These are phyloP conservation scores for Somateria mollissima DNA, from an alignment of 2,797 vertebrate genomes.

Conservation along the genomic window DNA sequence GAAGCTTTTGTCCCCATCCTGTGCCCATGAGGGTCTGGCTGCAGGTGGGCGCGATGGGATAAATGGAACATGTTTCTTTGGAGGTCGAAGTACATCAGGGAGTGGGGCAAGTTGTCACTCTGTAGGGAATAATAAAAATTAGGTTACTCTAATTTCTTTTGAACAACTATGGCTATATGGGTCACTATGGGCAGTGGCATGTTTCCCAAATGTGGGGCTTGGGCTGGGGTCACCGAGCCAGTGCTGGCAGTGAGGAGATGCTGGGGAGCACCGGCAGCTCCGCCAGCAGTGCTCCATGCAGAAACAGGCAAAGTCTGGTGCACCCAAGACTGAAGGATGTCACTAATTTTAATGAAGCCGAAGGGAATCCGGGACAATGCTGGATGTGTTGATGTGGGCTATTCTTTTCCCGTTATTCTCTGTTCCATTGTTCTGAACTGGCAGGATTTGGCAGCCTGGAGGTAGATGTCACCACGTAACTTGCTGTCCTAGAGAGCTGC, in stretches of 20 bases:
- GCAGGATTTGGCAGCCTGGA: background rate
- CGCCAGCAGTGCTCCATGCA: background rate
- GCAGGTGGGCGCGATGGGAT: slow-evolving; percentile 74
- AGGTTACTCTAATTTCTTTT: slow-evolving; percentile 84
- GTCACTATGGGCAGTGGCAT: slow-evolving; percentile 73
- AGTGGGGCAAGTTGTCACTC: slow-evolving; percentile 75
- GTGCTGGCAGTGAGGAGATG: background rate
- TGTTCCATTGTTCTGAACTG: background rate
- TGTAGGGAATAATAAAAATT: slow-evolving; percentile 82
- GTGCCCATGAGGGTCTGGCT: slow-evolving; percentile 10
- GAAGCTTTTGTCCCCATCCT: slow-evolving; percentile 44
- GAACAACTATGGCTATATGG: slow-evolving; percentile 83
- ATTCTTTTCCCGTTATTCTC: background rate
- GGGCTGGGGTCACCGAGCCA: background rate
- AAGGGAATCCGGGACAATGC: background rate
- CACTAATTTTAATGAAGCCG: background rate
- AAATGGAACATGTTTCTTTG: slow-evolving; percentile 75
- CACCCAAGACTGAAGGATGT: background rate
- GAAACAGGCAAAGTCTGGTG: background rate
- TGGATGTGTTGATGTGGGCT: background rate
- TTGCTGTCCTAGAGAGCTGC: background rate
- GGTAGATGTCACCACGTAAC: background rate
- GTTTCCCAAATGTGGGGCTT: background rate
- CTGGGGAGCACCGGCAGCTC: background rate
- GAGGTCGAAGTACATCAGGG: slow-evolving; percentile 81